These are phyloP conservation scores for Porites cylindrica DNA, from an alignment of 92 coral and sea anemone genomes.

Conservation along the genomic window DNA sequence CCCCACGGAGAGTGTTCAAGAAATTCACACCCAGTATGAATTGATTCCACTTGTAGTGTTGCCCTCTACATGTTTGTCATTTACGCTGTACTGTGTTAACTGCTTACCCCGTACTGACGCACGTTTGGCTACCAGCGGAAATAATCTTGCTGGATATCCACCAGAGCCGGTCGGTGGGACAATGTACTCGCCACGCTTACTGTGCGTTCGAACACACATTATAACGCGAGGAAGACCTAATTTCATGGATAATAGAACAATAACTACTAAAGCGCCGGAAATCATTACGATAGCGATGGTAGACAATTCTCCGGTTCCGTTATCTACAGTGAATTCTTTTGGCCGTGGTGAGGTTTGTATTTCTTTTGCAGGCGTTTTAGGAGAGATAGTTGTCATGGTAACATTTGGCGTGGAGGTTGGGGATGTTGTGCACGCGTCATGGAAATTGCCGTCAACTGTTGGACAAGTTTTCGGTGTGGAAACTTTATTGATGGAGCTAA, in stretches of 20 bases:
- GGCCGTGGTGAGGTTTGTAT: not conserved
- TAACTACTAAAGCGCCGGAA: conserved; percentile 69
- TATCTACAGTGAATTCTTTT: not conserved
- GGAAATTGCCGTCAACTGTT: not conserved
- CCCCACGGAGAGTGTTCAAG: too few species aligned
- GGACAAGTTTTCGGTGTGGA: not conserved
- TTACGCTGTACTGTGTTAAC: conserved; percentile 41
- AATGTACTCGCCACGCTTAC: conserved; percentile 89
- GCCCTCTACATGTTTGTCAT: conserved; percentile 43
- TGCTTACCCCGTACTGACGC: conserved; percentile 56
- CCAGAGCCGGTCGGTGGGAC: conserved; percentile 80
- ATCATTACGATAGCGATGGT: conserved; percentile 73
- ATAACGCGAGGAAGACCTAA: conserved; percentile 77
- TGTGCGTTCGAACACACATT: conserved; percentile 72
- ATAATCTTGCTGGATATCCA: conserved; percentile 83
- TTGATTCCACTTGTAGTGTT: conserved; percentile 61
- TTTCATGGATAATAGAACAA: conserved; percentile 63
- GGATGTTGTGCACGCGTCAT: not conserved
- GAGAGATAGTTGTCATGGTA: not conserved
- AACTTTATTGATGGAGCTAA: not conserved
- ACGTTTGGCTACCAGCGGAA: conserved; percentile 72
- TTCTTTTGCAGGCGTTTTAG: not conserved
- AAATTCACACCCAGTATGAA: conserved; percentile 81
- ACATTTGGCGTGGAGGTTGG: not conserved
- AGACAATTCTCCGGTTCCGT: conserved; percentile 36